Evolutionary conservation across 2,888 invertebrate genomes (phyloP).

Genomic region (Alcis repandata): DNA sequence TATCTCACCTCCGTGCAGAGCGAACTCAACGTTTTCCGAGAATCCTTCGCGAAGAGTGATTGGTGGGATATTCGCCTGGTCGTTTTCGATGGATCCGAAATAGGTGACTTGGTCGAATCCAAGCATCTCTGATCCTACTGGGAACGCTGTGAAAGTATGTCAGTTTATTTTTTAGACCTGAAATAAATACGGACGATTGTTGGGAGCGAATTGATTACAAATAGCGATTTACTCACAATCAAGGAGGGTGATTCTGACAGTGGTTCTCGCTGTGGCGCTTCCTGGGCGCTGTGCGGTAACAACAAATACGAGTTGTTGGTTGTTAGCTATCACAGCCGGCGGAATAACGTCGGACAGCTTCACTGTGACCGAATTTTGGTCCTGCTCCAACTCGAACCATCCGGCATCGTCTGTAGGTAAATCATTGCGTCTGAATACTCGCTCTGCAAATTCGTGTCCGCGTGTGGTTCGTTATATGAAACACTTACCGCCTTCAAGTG

Average conservation of each 20-base stretch:
- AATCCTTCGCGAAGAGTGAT: constrained; percentile 55
- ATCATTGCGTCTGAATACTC: background rate
- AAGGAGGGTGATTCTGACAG: constrained; percentile 47
- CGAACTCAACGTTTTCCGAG: constrained; percentile 48
- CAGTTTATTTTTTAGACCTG: background rate
- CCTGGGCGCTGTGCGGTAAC: constrained; percentile 48
- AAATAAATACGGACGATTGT: background rate
- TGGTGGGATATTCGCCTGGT: constrained; percentile 38
- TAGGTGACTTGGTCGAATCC: constrained; percentile 54
- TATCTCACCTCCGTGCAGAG: constrained; percentile 40
- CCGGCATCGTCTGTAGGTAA: constrained; percentile 34
- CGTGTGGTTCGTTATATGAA: background rate
- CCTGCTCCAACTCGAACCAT: constrained; percentile 40
- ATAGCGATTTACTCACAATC: constrained; percentile 9
- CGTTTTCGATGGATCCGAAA: constrained; percentile 49
- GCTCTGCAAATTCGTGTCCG: background rate
- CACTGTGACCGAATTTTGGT: constrained; percentile 43
- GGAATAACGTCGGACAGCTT: constrained; percentile 46
- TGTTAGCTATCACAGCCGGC: constrained; percentile 49
- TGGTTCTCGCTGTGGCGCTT: constrained; percentile 44
- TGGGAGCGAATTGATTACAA: background rate
- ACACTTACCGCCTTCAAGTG: constrained; percentile 54
- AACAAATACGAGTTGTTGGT: constrained; percentile 51
- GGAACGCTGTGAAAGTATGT: constrained; percentile 27
- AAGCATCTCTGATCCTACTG: constrained; percentile 39